Evolutionary conservation across 2,888 invertebrate genomes (phyloP), one percentile per base, ranked within the genome.

Genomic region (Pseudeuparius sepicola): DNA sequence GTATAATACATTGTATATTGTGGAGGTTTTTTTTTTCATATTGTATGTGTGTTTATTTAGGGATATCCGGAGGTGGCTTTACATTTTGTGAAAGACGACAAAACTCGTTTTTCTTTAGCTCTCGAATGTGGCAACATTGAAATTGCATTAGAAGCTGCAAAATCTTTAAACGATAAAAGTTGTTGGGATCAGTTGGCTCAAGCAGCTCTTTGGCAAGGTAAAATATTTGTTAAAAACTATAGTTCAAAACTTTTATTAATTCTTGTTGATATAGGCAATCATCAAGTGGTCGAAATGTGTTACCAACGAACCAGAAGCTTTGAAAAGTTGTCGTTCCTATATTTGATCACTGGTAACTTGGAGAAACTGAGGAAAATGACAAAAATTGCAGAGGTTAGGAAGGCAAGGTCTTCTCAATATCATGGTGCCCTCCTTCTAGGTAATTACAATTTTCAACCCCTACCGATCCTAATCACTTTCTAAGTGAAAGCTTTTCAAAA

Each of bases 281-380:
- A 53, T 39, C 88, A 88, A 67, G 84, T 86, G 2, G 97, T 98
- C 1, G 98, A 99, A 63, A 96, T 98, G 94, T 94, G 96, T 55
- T 99, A 99, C 64, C 97, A 99, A 59, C 77, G 97, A 42, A 98
- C 96, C 1, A 99, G 98, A 67, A 96, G 96, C 68, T 99, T 98
- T 61, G 97, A 98, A 63, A 96, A 96, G 65, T 72, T 99, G 0
- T 87, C 94, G 10, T 98, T 99, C 69, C 71, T 98, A 24, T 98
- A 99, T 64, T 71, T 98, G 24, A 90, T 97, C 45, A 99, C 98
- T 10, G 98, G 98, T 7, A 98, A 99, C 63, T 66, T 94, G 54
- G 97, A 97, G 40, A 98, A 98, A 60, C 67, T 99, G 44, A 76
- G 83, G 45, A 97, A 97, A 65, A 98, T 99, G 98, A 94, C 89